Evolutionary conservation across 1,140 invertebrate genomes (phyloP), one percentile per base, ranked within the genome.

Genomic region (Cotesia chilonis): DNA sequence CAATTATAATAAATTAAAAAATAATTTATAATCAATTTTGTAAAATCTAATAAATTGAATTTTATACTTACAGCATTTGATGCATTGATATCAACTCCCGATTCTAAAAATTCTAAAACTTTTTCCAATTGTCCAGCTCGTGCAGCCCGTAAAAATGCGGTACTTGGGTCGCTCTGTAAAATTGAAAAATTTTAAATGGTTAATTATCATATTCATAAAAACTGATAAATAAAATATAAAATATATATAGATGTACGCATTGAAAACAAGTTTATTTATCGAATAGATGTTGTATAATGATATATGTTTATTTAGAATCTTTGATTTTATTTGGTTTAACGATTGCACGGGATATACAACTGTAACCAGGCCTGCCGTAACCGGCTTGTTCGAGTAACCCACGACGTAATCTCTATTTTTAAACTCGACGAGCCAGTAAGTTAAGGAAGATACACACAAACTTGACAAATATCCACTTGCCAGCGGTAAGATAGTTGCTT

Each of bases 61-160:
- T 28, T 28, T n/a, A 47, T 59, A 74, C 93, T 95, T 89, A 98
- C 96, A 79, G 97, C 94, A 88, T 99, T 99, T 82, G 95, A 96
- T 69, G 96, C 95, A 88, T 99, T 99, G 78, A 99, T 99, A 83
- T 99, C 97, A 67, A 96, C 95, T 72, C 94, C 94, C 61, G 92
- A 92, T 87, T 98, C 96, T 54, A 99, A 89, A 77, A 96, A 94
- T 83, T 99, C 96, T 76, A 98, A 87, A 10, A 99, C 95, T 87
- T 98, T 98, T 75, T 96, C 94, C 74, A 99, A 87, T 82, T 99
- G 97, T 36, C 98, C 98, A 71, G 97, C 97, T 74, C 98, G 90
- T 57, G 98, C 98, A 75, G 98, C 98, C 74, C 98, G 90, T 72
- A 99, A 88, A 87, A 99, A 95, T 66, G 92, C 91, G 77, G 93